These are phyloP conservation scores for Xiphophorus maculatus DNA, from an alignment of 2,113 vertebrate species.

Conservation along the genomic window DNA sequence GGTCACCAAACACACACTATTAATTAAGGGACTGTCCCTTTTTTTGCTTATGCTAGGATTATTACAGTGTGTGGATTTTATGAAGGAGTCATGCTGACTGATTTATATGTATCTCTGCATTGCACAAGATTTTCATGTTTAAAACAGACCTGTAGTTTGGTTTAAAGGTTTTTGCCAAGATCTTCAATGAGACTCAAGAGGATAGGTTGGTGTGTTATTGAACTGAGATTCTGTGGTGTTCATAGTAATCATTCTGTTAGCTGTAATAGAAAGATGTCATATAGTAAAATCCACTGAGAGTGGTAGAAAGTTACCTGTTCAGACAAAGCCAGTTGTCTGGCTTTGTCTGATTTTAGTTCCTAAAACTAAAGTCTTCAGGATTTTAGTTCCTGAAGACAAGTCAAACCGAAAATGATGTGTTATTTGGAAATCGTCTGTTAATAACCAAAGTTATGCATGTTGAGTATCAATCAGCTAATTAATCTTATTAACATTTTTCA, in stretches of 20 bases:
- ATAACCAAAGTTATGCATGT: too few relatives aligned
- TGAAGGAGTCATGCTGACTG: slow-evolving; percentile 1
- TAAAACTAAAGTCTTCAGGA: too few relatives aligned
- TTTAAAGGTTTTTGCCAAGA: background rate
- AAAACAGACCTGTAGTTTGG: background rate
- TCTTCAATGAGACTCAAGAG: background rate
- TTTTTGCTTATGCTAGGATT: slow-evolving; percentile 25
- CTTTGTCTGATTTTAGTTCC: background rate
- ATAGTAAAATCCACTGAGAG: too few relatives aligned
- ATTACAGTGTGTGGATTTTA: slow-evolving; percentile 13
- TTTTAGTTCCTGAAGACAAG: background rate
- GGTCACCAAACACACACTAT: slow-evolving; percentile 33
- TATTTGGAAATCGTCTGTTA: background rate
- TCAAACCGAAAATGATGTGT: background rate
- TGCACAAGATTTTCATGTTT: slow-evolving; percentile 5
- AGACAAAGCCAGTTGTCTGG: too few relatives aligned
- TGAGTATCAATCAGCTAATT: too few relatives aligned
- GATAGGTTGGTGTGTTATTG: background rate
- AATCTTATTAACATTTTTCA: too few relatives aligned
- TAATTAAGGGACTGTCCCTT: slow-evolving; percentile 27
- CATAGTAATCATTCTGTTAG: too few relatives aligned
- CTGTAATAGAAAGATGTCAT: too few relatives aligned
- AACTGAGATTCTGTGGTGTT: too few relatives aligned
- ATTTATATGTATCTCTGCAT: slow-evolving; percentile 21
- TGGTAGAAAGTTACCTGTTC: too few relatives aligned